phyloP scores from a whole-genome alignment of 2,797 vertebrate genomes.

The Ataeniobius toweri region DNA sequence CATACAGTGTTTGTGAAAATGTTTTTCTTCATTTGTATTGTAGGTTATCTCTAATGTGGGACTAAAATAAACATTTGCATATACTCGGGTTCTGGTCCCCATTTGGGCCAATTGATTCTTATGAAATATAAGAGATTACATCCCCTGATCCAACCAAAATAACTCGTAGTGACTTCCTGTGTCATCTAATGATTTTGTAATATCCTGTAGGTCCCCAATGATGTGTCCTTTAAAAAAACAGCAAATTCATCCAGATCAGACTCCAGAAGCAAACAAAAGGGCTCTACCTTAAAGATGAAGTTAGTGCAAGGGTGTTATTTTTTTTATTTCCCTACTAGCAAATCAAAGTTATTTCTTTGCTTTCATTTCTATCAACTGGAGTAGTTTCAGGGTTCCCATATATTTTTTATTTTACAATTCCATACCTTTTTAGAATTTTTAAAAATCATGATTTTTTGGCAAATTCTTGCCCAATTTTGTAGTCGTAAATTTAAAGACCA shows the following conservation, averaged over 20 bases:
- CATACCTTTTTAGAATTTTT: not conserved
- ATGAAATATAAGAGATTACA: not conserved
- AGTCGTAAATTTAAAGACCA: not conserved
- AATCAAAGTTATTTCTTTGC: not conserved
- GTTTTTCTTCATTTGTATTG: not conserved
- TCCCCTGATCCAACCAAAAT: not conserved
- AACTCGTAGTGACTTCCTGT: not conserved
- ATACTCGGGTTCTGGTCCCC: not conserved
- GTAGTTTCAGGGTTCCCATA: not conserved
- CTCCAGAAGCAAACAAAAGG: not conserved
- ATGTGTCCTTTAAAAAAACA: not conserved
- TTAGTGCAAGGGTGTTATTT: not conserved
- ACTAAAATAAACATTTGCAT: not conserved
- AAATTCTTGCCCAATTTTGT: not conserved
- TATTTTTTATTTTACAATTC: not conserved
- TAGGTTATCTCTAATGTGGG: not conserved
- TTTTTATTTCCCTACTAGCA: not conserved
- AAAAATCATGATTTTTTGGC: not conserved
- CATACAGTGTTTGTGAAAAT: not conserved
- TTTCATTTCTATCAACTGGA: not conserved
- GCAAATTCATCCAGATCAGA: not conserved
- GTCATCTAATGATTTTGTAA: not conserved
- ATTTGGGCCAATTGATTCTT: not conserved
- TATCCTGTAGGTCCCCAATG: not conserved
- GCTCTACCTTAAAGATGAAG: not conserved